Evolutionary conservation across 2,888 invertebrate genomes (phyloP), one percentile per base, ranked within the genome.

Genomic region (Philopedon plagiatum): DNA sequence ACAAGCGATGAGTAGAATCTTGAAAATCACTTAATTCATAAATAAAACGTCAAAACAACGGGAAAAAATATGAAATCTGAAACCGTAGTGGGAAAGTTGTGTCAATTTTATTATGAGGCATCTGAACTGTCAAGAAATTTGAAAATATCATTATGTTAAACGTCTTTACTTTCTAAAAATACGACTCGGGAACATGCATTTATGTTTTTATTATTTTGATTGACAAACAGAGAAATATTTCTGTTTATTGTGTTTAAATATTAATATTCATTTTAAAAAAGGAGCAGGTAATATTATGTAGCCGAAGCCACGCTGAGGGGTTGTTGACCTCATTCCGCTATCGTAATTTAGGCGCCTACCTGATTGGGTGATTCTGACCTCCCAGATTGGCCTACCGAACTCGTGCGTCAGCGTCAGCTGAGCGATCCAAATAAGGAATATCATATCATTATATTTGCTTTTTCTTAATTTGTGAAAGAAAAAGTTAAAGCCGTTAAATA

Each of bases 131-230:
- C 67, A 66, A 5, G n/a, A 18, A 18, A 29, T 49, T 37, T 67
- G 67, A 67, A 67, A 67, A 37, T 54, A 15, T 67, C 67, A 61
- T 67, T 67, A 49, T 60, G 67, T 39, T 29, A 37, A 37, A 18
- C 23, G 29, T 39, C 19, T 49, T 56, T 15, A 0, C 4, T 34
- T 29, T 15, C 58, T 67, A 61, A 29, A 34, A 65, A 56, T 65
- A 65, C 21, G 2, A 29, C 4, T 29, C 0, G 4, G 18, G 51
- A 29, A 21, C 29, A 18, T 26, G 23, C 8, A 41, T 37, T 5
- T 0, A 1, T 5, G 15, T 39, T 39, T 15, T 15, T 39, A 39
- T 39, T 39, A 39, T n/a, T 39, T 5, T 39, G 2, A 1, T n/a
- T 7, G 15, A 15, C n/a, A 0, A 39, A 15, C 5, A 4, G 15